These are phyloP conservation scores for Arctia plantaginis DNA, from an alignment of 2,888 invertebrate species.

Conservation along the genomic window DNA sequence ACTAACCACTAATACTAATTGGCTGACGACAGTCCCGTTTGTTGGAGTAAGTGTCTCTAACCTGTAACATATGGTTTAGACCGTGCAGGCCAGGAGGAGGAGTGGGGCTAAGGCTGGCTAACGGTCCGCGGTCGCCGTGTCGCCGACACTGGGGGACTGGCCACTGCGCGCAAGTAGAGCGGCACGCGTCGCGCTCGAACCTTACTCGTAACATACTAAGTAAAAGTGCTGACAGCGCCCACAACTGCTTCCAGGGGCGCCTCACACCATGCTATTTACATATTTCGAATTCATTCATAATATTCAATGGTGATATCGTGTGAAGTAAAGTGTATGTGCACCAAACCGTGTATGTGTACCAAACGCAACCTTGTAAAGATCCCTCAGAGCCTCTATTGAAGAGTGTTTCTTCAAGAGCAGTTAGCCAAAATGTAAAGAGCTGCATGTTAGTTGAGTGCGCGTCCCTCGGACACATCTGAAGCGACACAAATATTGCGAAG, in stretches of 20 bases:
- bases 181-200: not conserved
- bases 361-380: not conserved
- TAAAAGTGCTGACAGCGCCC: not conserved
- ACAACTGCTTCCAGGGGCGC: not conserved
- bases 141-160: not conserved
- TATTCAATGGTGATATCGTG: not conserved
- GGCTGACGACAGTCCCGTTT: not conserved
- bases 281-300: not conserved
- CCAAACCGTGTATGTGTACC: not conserved
- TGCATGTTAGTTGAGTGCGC: not conserved
- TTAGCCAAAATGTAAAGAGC: too few relatives aligned
- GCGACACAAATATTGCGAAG: conserved; percentile 2
- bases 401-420: not conserved
- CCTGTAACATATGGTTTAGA: not conserved
- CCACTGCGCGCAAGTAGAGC: not conserved
- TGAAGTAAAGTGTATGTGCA: too few relatives aligned
- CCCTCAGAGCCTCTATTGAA: too few relatives aligned
- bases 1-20: not conserved
- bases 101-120: not conserved
- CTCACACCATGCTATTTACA: not conserved
- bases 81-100: not conserved
- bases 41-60: not conserved
- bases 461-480: not conserved
- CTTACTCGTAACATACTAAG: not conserved
- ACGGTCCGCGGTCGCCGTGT: not conserved